Percentiles rank a stretch among this genome's conserved stretches.
These are phyloP conservation scores for Salpingus planirostris DNA, from an alignment of 2,888 invertebrate genomes.

Conservation along the genomic window DNA sequence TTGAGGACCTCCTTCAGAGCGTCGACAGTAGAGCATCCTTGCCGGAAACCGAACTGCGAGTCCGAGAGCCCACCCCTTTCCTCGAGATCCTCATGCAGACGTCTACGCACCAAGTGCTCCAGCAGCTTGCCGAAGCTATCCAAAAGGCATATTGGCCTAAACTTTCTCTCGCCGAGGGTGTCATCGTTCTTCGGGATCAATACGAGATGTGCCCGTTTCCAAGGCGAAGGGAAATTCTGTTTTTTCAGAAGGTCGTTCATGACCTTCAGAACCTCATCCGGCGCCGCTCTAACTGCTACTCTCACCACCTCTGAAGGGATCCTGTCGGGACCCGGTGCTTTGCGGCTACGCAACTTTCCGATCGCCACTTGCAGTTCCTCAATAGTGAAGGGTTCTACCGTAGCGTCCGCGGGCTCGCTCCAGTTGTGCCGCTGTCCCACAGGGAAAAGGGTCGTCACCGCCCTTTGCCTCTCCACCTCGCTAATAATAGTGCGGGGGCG, in stretches of 20 bases:
- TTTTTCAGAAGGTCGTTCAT: no score
- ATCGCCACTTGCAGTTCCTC: neutral
- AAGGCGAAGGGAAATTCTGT: conserved; percentile 4
- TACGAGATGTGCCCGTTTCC: conserved; percentile 7
- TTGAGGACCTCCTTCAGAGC: conserved; percentile 2
- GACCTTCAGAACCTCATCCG: neutral
- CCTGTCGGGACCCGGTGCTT: conserved; percentile 2
- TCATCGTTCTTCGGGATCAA: conserved; percentile 5
- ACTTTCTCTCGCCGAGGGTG: neutral
- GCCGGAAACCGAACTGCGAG: conserved; percentile 3
- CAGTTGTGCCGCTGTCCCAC: neutral
- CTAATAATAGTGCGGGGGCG: no score
- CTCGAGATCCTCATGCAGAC: conserved; percentile 1
- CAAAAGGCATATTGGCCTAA: conserved; percentile 4
- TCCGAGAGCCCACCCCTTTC: neutral
- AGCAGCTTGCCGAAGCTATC: conserved; percentile 2
- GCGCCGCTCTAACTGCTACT: neutral
- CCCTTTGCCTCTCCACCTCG: no score
- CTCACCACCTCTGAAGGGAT: conserved; percentile 1
- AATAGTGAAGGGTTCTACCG: neutral
- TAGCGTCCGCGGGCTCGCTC: neutral
- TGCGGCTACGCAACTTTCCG: neutral
- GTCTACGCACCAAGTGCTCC: neutral
- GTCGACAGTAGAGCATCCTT: conserved; percentile 2
- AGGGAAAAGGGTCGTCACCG: neutral